Base-by-base conservation (phyloP, 2,888 invertebrate species). In the Tetragnatha montana region DNA sequence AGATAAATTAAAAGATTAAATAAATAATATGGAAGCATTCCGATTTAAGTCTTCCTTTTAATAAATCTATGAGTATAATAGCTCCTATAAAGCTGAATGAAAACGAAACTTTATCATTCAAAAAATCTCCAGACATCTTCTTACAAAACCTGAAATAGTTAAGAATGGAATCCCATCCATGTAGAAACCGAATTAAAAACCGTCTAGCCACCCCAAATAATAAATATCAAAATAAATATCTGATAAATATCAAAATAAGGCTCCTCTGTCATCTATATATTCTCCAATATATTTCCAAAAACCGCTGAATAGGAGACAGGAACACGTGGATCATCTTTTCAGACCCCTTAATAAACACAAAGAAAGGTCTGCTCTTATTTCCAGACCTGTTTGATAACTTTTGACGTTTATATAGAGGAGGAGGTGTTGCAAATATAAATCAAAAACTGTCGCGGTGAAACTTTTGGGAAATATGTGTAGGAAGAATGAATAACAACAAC, bases 221-320 rank as follows among this genome's bases (percentile, higher is more conserved):
- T 69, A 6, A 47, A 81, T 49, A n/a, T 35, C 19, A 8, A 68
- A 19, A 70, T 70, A 19, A 73, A n/a, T 19, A 12, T 35, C n/a
- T 8, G 69, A 49, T 49, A 49, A 17, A 81, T 49, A n/a, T 35
- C 19, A 8, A 68, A 19, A 70, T 70, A 19, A 73, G 49, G 47
- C 19, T 49, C 70, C 70, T 69, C 49, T 21, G 69, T 22, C 49
- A n/a, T 12, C 19, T 47, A 49, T 47, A 12, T 3, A 7, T 35
- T 49, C 69, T 47, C 68, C 47, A 75, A 83, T 83, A 60, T 47
- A 75, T 83, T 83, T 83, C 49, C 47, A 19, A 73, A 35, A 73
- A 73, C 47, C 35, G 51, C 51, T 83, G 75, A 83, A 75, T 83
- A 35, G 68, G 22, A 68, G 83, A 75, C 83, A 83, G 83, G 60